These are phyloP conservation scores for Lucinisca nassula DNA, from an alignment of 2,888 invertebrate genomes.

Conservation along the genomic window DNA sequence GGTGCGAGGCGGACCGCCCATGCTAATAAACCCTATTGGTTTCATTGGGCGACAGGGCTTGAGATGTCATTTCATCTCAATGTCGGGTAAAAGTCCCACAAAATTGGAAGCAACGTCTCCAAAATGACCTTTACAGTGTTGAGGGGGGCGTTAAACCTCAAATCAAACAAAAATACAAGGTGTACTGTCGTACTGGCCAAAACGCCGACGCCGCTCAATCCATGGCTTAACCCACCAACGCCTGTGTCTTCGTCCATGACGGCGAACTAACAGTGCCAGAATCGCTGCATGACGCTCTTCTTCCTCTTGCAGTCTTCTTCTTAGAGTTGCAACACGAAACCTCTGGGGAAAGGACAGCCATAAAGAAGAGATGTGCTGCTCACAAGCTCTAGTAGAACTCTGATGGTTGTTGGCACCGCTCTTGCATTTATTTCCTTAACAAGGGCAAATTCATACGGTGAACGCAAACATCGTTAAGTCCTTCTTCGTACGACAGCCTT, in stretches of 20 bases:
- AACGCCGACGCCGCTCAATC: conserved; percentile 1
- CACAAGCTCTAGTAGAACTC: neutral
- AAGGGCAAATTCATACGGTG: neutral
- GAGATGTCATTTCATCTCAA: too few relatives aligned
- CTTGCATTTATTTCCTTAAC: neutral
- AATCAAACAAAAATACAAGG: too few relatives aligned
- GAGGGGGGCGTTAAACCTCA: too few relatives aligned
- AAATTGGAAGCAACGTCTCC: too few relatives aligned
- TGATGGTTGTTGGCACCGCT: neutral
- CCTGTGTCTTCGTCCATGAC: neutral
- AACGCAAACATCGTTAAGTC: neutral
- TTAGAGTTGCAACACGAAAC: neutral
- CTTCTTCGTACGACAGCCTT: neutral
- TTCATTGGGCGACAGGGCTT: too few relatives aligned
- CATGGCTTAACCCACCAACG: too few relatives aligned
- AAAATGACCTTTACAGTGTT: too few relatives aligned
- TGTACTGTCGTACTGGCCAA: conserved; percentile 4
- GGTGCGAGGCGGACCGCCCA: too few relatives aligned
- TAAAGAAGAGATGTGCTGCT: neutral
- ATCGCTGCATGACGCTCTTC: too few relatives aligned
- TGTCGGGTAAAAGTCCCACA: too few relatives aligned
- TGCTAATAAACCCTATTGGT: too few relatives aligned
- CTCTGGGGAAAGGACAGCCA: neutral
- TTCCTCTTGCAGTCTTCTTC: neutral
- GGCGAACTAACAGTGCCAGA: too few relatives aligned